A percentile compares a stretch with the other conserved stretches of the same genome.
phyloP scores from a whole-genome alignment of 2,113 vertebrate genomes.

The Proterorhinus semilunaris region DNA sequence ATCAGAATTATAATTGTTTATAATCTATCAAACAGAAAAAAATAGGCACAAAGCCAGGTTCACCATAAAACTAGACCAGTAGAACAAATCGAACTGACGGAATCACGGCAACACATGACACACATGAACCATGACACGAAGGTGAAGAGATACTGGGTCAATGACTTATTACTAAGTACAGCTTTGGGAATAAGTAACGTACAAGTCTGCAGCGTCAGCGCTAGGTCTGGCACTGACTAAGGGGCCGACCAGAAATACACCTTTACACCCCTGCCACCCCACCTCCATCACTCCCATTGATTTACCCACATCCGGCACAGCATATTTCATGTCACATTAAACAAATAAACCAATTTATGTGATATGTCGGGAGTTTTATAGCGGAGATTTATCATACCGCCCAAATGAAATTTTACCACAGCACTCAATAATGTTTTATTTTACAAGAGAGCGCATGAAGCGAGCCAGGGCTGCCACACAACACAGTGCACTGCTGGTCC shows the following conservation, averaged over 20 bases:
- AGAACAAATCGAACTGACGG: too few species aligned
- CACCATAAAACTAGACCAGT: too few species aligned
- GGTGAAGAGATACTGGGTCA: too few species aligned
- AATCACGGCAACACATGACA: too few species aligned
- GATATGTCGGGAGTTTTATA: slow-evolving; percentile 50
- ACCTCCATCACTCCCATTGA: too few species aligned
- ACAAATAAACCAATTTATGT: slow-evolving; percentile 50
- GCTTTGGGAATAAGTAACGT: slow-evolving; percentile 64
- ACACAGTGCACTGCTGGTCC: slow-evolving; percentile 36
- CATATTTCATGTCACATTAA: slow-evolving; percentile 52
- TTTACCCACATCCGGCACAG: not conserved
- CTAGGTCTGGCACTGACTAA: slow-evolving; percentile 35
- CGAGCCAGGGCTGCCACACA: slow-evolving; percentile 17
- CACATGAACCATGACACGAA: too few species aligned
- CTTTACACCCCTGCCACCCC: too few species aligned
- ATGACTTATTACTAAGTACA: slow-evolving; percentile 37
- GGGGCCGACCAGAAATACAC: slow-evolving; percentile 18
- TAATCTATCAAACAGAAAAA: too few species aligned
- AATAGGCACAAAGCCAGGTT: too few species aligned
- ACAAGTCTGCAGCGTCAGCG: slow-evolving; percentile 51
- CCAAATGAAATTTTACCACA: slow-evolving; percentile 42
- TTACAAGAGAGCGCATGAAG: slow-evolving; percentile 41
- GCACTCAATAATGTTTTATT: slow-evolving; percentile 53
- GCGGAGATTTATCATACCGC: slow-evolving; percentile 36
- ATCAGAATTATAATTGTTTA: too few species aligned